Evolutionary conservation across 2,888 invertebrate species (phyloP).

Genomic region (Cephus spinipes): DNA sequence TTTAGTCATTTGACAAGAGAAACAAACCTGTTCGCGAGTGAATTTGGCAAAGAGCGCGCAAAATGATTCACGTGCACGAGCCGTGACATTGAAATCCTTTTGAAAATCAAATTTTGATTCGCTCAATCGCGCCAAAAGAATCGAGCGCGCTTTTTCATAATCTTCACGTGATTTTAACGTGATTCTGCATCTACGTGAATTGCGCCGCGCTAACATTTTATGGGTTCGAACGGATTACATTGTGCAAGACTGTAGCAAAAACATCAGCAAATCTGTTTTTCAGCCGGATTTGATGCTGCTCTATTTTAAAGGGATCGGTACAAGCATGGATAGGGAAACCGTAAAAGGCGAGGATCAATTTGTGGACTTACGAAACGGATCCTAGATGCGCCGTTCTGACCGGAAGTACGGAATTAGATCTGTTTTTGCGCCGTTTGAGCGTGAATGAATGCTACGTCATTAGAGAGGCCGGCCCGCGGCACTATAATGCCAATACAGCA

Average conservation of each 20-base stretch:
- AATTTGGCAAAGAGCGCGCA: not conserved
- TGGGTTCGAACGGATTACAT: not conserved
- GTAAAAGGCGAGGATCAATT: not conserved
- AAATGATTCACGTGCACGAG: not conserved
- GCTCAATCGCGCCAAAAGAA: not conserved
- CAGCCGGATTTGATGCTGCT: not conserved
- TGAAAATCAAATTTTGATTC: not conserved
- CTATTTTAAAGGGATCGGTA: not conserved
- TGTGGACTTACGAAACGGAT: not conserved
- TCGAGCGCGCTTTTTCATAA: not conserved
- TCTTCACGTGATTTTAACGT: not conserved
- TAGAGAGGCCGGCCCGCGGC: constrained; percentile 20
- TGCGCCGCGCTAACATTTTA: not conserved
- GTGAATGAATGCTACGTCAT: constrained; percentile 51
- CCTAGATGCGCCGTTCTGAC: constrained; percentile 24
- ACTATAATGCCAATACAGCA: constrained; percentile 31
- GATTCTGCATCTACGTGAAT: not conserved
- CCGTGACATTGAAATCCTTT: not conserved
- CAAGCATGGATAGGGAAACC: not conserved
- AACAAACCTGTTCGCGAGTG: not conserved
- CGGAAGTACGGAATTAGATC: constrained; percentile 53
- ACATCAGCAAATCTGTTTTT: not conserved
- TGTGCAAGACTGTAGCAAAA: not conserved
- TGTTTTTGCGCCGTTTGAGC: constrained; percentile 39
- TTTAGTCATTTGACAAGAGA: not conserved